A percentile compares a stretch with the other conserved stretches of the same genome.
These are phyloP conservation scores for Lasiurus borealis DNA, from an alignment of 2,113 vertebrate species.

Conservation along the genomic window DNA sequence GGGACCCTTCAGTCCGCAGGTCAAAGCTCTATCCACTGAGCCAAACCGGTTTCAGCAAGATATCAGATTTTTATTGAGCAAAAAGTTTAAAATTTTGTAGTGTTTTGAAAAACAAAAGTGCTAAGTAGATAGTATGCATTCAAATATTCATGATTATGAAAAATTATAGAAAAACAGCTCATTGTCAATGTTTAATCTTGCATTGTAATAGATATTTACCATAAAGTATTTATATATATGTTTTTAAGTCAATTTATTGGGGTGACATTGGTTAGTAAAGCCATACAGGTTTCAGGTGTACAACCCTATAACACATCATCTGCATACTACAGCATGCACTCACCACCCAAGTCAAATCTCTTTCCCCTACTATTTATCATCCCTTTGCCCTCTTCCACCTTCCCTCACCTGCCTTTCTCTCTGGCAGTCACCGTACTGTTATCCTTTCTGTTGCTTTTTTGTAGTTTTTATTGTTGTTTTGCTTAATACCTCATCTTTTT, in stretches of 20 bases:
- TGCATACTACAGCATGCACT: background rate
- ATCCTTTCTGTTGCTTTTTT: background rate
- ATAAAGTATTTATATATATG: background rate
- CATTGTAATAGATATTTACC: background rate
- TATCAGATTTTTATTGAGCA: constrained; percentile 53
- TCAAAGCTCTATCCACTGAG: too few species aligned
- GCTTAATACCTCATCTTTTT: background rate
- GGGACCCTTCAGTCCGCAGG: too few species aligned
- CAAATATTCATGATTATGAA: constrained; percentile 40
- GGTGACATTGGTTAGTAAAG: background rate
- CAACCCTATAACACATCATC: background rate
- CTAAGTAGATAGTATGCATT: background rate
- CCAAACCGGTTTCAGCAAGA: too few species aligned
- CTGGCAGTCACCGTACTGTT: background rate
- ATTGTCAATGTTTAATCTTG: background rate
- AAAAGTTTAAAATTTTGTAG: constrained; percentile 21
- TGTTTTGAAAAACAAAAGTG: constrained; percentile 15
- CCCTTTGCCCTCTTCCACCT: background rate
- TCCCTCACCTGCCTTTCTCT: background rate
- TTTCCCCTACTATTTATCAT: background rate
- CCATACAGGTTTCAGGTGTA: background rate
- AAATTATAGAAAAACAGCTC: background rate
- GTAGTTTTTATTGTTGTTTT: background rate
- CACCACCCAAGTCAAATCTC: background rate
- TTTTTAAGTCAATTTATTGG: background rate